Evolutionary conservation across 2,797 vertebrate species (phyloP).

Genomic region (Cirrhinus mrigala): DNA sequence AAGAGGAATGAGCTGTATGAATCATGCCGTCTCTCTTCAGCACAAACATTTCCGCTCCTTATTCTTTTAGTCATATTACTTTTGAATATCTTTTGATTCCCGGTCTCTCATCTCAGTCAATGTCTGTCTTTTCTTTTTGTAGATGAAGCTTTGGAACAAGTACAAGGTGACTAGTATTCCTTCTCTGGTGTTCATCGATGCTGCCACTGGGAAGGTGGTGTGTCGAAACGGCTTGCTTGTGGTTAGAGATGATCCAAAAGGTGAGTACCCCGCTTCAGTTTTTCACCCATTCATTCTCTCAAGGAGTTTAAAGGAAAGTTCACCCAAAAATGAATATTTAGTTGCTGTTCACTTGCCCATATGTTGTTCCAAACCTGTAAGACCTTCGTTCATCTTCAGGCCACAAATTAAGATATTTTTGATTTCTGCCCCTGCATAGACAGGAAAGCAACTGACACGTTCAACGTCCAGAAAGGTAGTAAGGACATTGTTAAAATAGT

Average conservation of each 20-base stretch:
- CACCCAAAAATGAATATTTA: not conserved
- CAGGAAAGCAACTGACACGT: no score
- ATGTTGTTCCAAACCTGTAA: not conserved
- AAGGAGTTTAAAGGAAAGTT: not conserved
- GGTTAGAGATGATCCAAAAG: conserved; percentile 96
- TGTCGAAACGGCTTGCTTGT: conserved; percentile 96
- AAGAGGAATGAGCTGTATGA: not conserved
- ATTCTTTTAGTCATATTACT: conserved; percentile 42
- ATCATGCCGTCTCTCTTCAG: not conserved
- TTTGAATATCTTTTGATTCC: conserved; percentile 16
- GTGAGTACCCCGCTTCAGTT: conserved; percentile 71
- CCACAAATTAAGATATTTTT: no score
- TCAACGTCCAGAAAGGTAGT: not conserved
- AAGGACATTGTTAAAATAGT: no score
- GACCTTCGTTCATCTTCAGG: no score
- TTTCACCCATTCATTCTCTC: not conserved
- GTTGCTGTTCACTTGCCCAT: not conserved
- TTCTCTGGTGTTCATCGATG: conserved; percentile 96
- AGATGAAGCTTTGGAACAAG: conserved; percentile 99
- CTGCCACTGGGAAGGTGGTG: conserved; percentile 89
- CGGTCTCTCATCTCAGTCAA: conserved; percentile 26
- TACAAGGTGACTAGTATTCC: conserved; percentile 98
- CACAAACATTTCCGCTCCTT: conserved; percentile 1
- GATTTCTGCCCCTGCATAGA: no score
- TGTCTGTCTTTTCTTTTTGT: conserved; percentile 55